phyloP scores from a whole-genome alignment of 1,140 invertebrate species.

The Drosophila nebulosa region DNA sequence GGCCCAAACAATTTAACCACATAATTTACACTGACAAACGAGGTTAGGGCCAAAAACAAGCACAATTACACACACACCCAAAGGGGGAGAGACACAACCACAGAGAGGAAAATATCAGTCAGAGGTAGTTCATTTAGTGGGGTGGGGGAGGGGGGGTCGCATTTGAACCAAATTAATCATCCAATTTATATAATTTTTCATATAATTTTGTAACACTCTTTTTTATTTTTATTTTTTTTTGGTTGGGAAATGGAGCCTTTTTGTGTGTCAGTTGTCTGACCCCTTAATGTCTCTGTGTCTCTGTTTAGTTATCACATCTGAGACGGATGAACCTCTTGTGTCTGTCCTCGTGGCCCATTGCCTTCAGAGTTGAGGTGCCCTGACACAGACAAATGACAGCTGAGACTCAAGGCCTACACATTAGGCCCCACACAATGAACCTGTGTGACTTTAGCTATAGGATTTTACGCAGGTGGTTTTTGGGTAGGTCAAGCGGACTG shows the following conservation, averaged over 20 bases:
- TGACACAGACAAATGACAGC: slow-evolving; percentile 70
- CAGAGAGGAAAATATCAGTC: background rate
- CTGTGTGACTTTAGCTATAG: slow-evolving; percentile 39
- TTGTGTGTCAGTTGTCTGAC: slow-evolving; percentile 11
- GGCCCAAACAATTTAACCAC: slow-evolving; percentile 71
- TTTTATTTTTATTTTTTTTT: background rate
- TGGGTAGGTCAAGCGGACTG: background rate
- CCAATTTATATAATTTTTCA: background rate
- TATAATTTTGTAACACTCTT: background rate
- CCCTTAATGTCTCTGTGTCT: slow-evolving; percentile 21
- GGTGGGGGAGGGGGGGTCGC: background rate
- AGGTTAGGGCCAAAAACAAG: slow-evolving; percentile 53
- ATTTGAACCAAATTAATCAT: background rate
- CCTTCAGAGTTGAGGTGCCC: slow-evolving; percentile 24
- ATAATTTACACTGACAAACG: slow-evolving; percentile 80
- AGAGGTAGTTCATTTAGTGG: background rate
- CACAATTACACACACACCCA: slow-evolving; percentile 65
- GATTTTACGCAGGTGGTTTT: slow-evolving; percentile 17
- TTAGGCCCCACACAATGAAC: background rate
- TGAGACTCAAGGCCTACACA: slow-evolving; percentile 39
- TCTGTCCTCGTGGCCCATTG: slow-evolving; percentile 25
- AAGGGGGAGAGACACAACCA: slow-evolving; percentile 11
- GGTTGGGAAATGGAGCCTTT: background rate
- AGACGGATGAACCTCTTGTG: slow-evolving; percentile 60
- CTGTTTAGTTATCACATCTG: slow-evolving; percentile 25